Base-by-base conservation (phyloP, 2,113 vertebrate species). In the Chaetops frenatus region DNA sequence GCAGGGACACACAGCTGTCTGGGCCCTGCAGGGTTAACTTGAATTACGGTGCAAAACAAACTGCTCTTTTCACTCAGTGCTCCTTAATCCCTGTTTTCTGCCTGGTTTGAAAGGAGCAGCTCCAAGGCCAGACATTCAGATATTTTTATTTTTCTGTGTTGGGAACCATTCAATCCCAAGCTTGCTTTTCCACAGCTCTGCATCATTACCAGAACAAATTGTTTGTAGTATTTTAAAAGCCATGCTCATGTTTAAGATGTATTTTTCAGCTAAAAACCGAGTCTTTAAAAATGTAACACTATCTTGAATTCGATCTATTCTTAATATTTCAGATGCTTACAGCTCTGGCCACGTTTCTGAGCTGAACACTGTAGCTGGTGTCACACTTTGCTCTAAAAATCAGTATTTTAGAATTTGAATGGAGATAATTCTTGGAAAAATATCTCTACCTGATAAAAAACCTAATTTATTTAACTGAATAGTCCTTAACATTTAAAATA, bases 1-100 rank as follows among this genome's bases (percentile, higher is more conserved):
- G 67, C 54, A 64, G 10, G 29, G 29, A 40, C 19, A 10, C 61
- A 31, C 2, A 45, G 7, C 7, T 21, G 40, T 0, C 70, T 10
- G 78, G 71, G 76, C 44, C 38, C 24, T 67, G 7, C 58, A 71
- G 81, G 87, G 94, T 95, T 96, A 95, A 96, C 3, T 3, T 29
- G 71, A 85, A 36, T 58, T 47, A 11, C 19, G 38, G 66, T 48
- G 77, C 71, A 72, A 87, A 94, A 77, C 90, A 91, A 80, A 66
- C 86, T 91, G 93, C 90, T 95, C 90, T 82, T 89, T 69, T 60
- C 89, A 25, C 77, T 74, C 74, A 7, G 0, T 14, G 3, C 71
- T 91, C 84, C 42, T 33, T 94, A 94, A 95, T 94, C 94, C 93
- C 95, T 7, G 12, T 28, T 44, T 36, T 56, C 54, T 83, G 86